Conservation (phyloP, 2,113 vertebrate genomes). For the Platichthys stellatus region DNA sequence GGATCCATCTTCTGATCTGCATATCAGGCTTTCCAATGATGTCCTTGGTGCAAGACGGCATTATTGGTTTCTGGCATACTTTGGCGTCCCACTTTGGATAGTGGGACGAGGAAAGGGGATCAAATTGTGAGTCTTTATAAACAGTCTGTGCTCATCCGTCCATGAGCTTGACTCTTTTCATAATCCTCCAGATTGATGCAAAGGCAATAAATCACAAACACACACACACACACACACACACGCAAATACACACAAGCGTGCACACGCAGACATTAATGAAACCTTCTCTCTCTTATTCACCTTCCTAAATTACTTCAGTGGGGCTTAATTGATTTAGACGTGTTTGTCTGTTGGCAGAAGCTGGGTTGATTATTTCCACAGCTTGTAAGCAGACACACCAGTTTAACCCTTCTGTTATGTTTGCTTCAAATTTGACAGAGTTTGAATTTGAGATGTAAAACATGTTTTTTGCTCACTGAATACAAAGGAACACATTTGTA, state of each 20-base stretch:
- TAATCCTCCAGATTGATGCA: not conserved
- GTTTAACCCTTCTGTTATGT: not conserved
- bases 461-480: not conserved
- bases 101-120: too few species aligned
- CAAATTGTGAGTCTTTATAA: too few species aligned
- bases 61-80: too few species aligned
- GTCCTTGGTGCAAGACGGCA: too few species aligned
- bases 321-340: conserved; percentile 12
- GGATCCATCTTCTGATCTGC: too few species aligned
- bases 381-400: not conserved
- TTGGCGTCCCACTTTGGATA: too few species aligned
- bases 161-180: not conserved
- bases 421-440: not conserved
- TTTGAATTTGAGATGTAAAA: not conserved
- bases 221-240: not conserved
- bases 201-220: not conserved
- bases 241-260: not conserved
- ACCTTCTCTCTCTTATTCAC: not conserved
- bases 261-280: not conserved
- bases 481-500: too few species aligned
- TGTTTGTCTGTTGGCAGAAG: not conserved
- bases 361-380: conserved; percentile 12
- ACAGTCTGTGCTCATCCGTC: not conserved
- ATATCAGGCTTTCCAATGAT: too few species aligned
- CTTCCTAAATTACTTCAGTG: not conserved